Evolutionary conservation across 2,797 vertebrate species (phyloP), one percentile per base, ranked within the genome.

Genomic region (Peromyscus eremicus): DNA sequence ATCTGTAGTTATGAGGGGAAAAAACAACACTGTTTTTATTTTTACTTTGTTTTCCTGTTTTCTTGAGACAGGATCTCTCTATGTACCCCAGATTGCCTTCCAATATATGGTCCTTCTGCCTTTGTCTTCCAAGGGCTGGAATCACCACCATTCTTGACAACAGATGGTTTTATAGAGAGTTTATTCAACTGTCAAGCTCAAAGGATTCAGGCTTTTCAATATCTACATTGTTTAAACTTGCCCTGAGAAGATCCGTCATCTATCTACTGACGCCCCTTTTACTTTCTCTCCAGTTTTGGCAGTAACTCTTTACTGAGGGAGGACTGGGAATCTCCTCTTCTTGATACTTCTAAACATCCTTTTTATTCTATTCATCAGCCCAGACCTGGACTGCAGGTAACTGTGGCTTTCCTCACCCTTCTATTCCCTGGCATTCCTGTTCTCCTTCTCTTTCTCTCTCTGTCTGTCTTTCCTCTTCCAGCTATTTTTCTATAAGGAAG

Each of bases 161-260:
- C 60, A 85, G 94, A 90, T 25, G 14, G 29, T 55, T 82, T 88
- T 93, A 27, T 91, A 68, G 46, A 55, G 34, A 60, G 34, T 16
- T 34, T 73, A 55, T 90, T 80, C 75, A 81, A 76, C 49, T 49
- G 1, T 66, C 90, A 73, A 90, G 1, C n/a, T 27, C 46, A 80
- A 46, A 2, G 5, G 55, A 1, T 37, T 93, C 49, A 60, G 68
- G 10, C 2, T 92, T 87, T 87, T 16, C 9, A 70, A 21, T 6
- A 82, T 75, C 34, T 71, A 4, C 34, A 11, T 43, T 71, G 29
- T 84, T 23, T 29, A 89, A 40, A 32, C 40, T 23, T 76, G 25
- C 8, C 3, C 7, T 2, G 3, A 1, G 49, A n/a, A 7, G 1
- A 46, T n/a, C 17, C 34, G 13, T 52, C 40, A 55, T 73, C 21